Conservation (phyloP, 1,140 invertebrate species). For the Calliopsis andreniformis region DNA sequence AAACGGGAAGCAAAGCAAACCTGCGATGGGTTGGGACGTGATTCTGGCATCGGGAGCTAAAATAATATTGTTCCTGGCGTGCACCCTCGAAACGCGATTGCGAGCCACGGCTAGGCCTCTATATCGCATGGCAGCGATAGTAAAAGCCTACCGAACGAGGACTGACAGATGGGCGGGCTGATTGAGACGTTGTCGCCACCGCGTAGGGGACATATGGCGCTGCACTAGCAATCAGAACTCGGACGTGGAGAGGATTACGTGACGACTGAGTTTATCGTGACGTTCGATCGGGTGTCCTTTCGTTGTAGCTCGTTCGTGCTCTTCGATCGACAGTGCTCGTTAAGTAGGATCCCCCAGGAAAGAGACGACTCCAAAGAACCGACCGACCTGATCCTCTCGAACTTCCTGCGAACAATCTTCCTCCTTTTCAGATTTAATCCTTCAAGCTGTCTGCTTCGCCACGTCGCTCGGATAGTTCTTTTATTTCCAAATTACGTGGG, state of each 20-base stretch:
- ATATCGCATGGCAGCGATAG: slow-evolving; percentile 43
- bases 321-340: slow-evolving; percentile 43
- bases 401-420: slow-evolving; percentile 34
- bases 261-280: slow-evolving; percentile 59
- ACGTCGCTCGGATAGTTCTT: slow-evolving; percentile 29
- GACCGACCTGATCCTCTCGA: slow-evolving; percentile 29
- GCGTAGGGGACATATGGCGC: slow-evolving; percentile 59
- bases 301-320: neutral
- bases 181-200: slow-evolving; percentile 67
- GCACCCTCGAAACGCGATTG: slow-evolving; percentile 62
- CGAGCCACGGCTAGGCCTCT: slow-evolving; percentile 24
- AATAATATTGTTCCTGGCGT: slow-evolving; percentile 76
- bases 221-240: slow-evolving; percentile 54
- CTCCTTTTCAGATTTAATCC: slow-evolving; percentile 40
- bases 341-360: slow-evolving; percentile 53
- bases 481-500: slow-evolving; percentile 46
- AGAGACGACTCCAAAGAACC: slow-evolving; percentile 27
- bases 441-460: slow-evolving; percentile 29
- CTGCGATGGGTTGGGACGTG: slow-evolving; percentile 37
- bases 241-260: slow-evolving; percentile 59
- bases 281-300: slow-evolving; percentile 39
- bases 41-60: slow-evolving; percentile 65
- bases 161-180: slow-evolving; percentile 62
- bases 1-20: slow-evolving; percentile 64
- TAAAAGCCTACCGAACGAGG: slow-evolving; percentile 28